Evolutionary conservation across 1,140 invertebrate genomes (phyloP), one percentile per base, ranked within the genome.

Genomic region (Metopolophium dirhodum): DNA sequence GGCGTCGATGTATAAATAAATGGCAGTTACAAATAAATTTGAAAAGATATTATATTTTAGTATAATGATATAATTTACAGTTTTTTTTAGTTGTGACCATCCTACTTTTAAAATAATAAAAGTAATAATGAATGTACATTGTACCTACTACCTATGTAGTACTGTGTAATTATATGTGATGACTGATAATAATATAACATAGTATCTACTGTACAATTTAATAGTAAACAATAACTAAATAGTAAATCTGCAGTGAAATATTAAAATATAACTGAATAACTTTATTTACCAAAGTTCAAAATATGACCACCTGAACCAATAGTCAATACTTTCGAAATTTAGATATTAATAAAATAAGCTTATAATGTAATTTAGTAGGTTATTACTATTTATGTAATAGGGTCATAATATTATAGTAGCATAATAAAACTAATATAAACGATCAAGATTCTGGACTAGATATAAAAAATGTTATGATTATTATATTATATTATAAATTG

Each of bases 211-310:
- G 14, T 23, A 54, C 51, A 23, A 35, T 77, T n/a, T 18, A 77
- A 77, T n/a, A n/a, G 61, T 77, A 77, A n/a, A 77, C 14, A 14
- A 68, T n/a, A 77, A 18, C 61, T n/a, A 30, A 68, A 68, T n/a
- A 77, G 14, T n/a, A n/a, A n/a, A 77, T 1, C 61, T 77, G 1
- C 14, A 77, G 61, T n/a, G 7, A 14, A 77, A 77, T n/a, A 77
- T 77, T n/a, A 18, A n/a, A 77, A 77, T n/a, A 77, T 77, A 77
- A n/a, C n/a, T 77, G n/a, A 77, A 77, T n/a, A 77, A 77, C n/a
- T 77, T 77, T 3, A n/a, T 77, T 77, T 77, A n/a, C n/a, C 14
- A n/a, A 35, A 77, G 4, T 77, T 14, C 14, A 77, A 35, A 77
- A 14, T 77, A n/a, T 35, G n/a, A 77, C 30, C 1, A 20, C 11